These are phyloP conservation scores for Xiphias gladius DNA, from an alignment of 2,113 vertebrate species.

Conservation along the genomic window DNA sequence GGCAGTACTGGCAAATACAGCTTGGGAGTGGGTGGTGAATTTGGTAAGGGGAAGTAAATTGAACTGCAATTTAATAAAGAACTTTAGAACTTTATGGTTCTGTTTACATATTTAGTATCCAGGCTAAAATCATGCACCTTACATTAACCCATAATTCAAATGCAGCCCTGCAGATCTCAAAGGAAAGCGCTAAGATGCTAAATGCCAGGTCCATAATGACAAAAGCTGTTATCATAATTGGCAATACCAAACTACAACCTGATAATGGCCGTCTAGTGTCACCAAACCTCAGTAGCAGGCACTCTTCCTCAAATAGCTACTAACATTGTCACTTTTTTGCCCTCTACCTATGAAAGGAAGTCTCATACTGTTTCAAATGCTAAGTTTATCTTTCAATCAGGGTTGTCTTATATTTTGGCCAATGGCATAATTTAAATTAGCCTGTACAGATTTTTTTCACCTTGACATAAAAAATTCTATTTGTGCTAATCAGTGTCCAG, in stretches of 20 bases:
- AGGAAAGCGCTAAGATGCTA: background rate
- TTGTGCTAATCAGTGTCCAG: background rate
- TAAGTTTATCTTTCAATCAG: background rate
- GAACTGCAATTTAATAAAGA: background rate
- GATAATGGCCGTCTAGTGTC: constrained; percentile 56
- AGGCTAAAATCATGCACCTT: background rate
- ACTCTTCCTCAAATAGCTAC: background rate
- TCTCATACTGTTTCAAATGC: background rate
- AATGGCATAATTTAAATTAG: background rate
- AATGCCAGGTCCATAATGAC: constrained; percentile 15
- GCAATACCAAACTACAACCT: constrained; percentile 37
- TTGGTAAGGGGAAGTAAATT: background rate
- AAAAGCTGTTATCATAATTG: constrained; percentile 37
- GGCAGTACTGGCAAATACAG: background rate
- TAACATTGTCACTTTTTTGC: background rate
- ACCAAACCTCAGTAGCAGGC: constrained; percentile 42
- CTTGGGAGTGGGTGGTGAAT: background rate
- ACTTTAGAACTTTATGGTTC: background rate
- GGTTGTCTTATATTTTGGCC: background rate
- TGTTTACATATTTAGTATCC: background rate
- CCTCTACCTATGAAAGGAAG: background rate
- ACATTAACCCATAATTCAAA: background rate
- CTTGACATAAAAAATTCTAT: background rate
- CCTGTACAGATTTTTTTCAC: background rate
- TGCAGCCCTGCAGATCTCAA: background rate